Percentiles rank a stretch among this genome's conserved stretches.
phyloP scores from a whole-genome alignment of 2,888 invertebrate genomes.

The Linnaemya vulpina region DNA sequence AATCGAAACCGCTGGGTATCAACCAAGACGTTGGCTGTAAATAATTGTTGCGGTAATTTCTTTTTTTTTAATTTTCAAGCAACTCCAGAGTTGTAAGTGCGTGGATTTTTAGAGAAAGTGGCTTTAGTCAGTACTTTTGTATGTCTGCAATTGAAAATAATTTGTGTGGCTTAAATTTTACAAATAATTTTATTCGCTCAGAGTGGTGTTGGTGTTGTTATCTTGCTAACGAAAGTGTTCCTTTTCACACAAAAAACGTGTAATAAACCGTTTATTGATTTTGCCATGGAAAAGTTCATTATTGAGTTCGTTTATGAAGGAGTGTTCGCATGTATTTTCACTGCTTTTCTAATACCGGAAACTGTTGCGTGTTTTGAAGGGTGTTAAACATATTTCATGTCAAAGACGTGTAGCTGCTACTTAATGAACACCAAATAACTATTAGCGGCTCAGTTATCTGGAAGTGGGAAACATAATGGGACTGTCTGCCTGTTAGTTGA shows the following conservation, averaged over 20 bases:
- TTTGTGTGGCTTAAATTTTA: neutral
- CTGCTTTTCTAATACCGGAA: neutral
- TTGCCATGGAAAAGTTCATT: neutral
- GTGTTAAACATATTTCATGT: conserved; percentile 13
- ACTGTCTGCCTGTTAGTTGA: no score
- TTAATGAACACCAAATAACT: no score
- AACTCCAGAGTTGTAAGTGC: no score
- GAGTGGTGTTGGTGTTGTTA: no score
- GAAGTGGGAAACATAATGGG: no score
- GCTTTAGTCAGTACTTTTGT: neutral
- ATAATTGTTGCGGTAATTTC: neutral
- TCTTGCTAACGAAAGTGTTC: neutral
- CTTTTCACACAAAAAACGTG: neutral
- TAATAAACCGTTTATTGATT: conserved; percentile 17
- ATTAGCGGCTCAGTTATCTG: no score
- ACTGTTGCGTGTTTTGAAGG: conserved; percentile 30
- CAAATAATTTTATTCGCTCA: no score
- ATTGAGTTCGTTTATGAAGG: neutral
- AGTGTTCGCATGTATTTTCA: neutral
- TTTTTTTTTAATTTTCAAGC: neutral
- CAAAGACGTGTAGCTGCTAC: neutral
- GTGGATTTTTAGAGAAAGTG: neutral
- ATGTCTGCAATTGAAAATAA: neutral
- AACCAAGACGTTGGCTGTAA: neutral
- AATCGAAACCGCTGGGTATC: neutral